Percentiles rank a stretch among this genome's conserved stretches.
Evolutionary conservation across 2,797 vertebrate genomes (phyloP).

Genomic region (Spatula versicolor): DNA sequence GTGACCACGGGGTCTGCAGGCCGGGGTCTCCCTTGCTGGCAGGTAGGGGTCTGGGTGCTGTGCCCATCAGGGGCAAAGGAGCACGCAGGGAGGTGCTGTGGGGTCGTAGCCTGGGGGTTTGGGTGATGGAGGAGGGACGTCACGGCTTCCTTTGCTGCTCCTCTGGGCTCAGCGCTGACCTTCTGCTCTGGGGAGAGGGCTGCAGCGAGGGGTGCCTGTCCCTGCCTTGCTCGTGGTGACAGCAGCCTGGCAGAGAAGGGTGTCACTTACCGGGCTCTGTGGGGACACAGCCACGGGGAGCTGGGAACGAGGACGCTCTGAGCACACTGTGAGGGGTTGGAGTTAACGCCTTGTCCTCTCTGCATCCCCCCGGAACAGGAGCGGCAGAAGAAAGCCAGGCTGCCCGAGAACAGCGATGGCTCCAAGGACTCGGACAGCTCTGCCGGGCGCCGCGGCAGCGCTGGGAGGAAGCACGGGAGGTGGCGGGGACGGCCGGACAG

Average conservation of each 20-base stretch:
- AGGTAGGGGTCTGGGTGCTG: not conserved
- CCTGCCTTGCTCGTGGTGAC: not conserved
- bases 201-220: not conserved
- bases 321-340: fast-evolving
- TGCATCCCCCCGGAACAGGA: conserved; percentile 75
- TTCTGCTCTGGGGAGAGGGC: not conserved
- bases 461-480: conserved; percentile 80
- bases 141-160: not conserved
- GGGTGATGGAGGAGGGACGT: not conserved
- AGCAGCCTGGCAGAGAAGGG: not conserved
- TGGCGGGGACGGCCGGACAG: conserved; percentile 81
- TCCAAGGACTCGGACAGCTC: conserved; percentile 84
- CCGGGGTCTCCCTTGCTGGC: not conserved
- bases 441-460: conserved; percentile 82
- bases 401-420: conserved; percentile 87
- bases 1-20: not conserved
- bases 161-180: not conserved
- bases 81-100: not conserved
- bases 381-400: conserved; percentile 86
- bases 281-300: fast-evolving
- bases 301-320: not conserved
- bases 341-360: not conserved
- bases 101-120: not conserved
- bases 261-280: not conserved
- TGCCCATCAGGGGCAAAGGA: fast-evolving